Evolutionary conservation across 2,113 vertebrate species (phyloP), one percentile per base, ranked within the genome.

Genomic region (Mohoua ochrocephala): DNA sequence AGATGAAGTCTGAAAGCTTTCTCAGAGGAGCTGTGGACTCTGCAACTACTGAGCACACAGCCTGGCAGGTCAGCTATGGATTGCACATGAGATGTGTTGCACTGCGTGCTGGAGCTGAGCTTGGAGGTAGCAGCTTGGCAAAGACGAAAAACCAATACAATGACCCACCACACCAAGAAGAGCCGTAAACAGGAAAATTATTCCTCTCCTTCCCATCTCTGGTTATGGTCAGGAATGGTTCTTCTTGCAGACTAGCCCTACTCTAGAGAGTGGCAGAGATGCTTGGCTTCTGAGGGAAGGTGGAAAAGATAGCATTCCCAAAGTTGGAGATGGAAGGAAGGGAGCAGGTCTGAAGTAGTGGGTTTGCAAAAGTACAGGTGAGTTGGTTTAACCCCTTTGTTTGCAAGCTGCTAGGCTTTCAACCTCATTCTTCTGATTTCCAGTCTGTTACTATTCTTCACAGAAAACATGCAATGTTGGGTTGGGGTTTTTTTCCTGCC

Each of bases 251-350:
- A 24, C 24, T 35, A 37, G 19, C 22, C 8, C 30, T 60, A 0
- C 41, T 60, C 35, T 9, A 22, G 4, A 30, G 10, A 1, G 0
- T 0, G 2, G 30, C 13, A 60, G 49, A 54, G 39, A 26, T 30
- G 7, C 16, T 57, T n/a, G 31, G 30, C 61, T 49, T 79, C 56
- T 47, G 39, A 83, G 33, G 27, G 23, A 59, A 63, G 14, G 8
- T 31, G 41, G 45, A 16, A 52, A 64, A 37, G 22, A 20, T 3
- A 47, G 5, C 2, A 22, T 37, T 74, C 59, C 37, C n/a, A 18
- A 57, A 60, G 49, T 0, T 1, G n/a, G 7, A 57, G 8, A 18
- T 39, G 16, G 42, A 59, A 70, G 15, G 26, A 44, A 81, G 18
- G 12, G 4, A 84, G 42, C 12, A 74, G 42, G 12, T 47, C 61